A percentile compares a stretch with the other conserved stretches of the same genome.
Evolutionary conservation across 2,888 invertebrate species (phyloP).

Genomic region (Drosophila maculinotata): DNA sequence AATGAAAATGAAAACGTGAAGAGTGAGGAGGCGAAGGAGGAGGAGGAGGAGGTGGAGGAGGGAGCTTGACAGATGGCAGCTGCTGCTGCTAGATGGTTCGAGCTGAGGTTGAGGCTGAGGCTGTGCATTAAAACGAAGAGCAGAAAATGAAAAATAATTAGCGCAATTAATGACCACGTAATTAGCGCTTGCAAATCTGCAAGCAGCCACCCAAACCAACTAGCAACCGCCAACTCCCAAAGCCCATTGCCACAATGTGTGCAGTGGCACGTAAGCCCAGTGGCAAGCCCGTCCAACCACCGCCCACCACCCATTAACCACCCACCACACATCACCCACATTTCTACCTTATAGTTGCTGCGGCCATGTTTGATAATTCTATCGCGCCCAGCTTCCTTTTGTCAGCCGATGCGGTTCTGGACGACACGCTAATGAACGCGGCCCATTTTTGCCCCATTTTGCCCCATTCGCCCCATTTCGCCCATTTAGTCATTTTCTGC

Average conservation of each 20-base stretch:
- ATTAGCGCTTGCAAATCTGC: slow-evolving; percentile 76
- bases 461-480: slow-evolving; percentile 22
- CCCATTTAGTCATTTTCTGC: slow-evolving; percentile 37
- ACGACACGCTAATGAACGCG: slow-evolving; percentile 62
- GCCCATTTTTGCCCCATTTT: slow-evolving; percentile 29
- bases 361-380: slow-evolving; percentile 77
- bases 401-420: slow-evolving; percentile 54
- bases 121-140: slow-evolving; percentile 43
- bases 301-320: slow-evolving; percentile 1
- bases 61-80: slow-evolving; percentile 13
- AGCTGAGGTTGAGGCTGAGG: slow-evolving; percentile 4
- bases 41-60: not conserved
- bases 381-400: slow-evolving; percentile 70
- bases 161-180: slow-evolving; percentile 83
- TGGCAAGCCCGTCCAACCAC: slow-evolving; percentile 8
- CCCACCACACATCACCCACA: slow-evolving; percentile 6
- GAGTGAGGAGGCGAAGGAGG: not conserved
- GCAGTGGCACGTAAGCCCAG: slow-evolving; percentile 64
- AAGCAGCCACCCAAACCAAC: slow-evolving; percentile 16
- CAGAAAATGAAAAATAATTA: slow-evolving; percentile 82
- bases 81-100: slow-evolving; percentile 1
- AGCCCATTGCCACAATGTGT: slow-evolving; percentile 61
- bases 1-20: slow-evolving; percentile 32
- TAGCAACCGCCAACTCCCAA: not conserved
- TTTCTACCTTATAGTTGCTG: slow-evolving; percentile 63